phyloP scores from a whole-genome alignment of 2,113 vertebrate species.

The Sarotherodon lohbergeri region DNA sequence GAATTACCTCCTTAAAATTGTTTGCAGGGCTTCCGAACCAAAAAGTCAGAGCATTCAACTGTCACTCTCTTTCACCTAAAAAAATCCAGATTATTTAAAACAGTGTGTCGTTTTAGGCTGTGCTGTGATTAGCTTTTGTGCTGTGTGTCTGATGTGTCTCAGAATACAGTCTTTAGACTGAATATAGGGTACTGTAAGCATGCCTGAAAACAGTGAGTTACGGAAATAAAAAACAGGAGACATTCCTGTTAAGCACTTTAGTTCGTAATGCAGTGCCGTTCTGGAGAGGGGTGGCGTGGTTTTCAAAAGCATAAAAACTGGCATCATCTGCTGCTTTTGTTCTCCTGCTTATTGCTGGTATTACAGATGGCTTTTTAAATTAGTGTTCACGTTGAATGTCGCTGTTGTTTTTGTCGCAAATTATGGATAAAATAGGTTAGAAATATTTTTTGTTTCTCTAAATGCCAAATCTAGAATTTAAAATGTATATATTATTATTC shows the following conservation, averaged over 20 bases:
- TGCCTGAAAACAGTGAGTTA: neutral
- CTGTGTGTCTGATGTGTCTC: neutral
- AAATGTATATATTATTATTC: neutral
- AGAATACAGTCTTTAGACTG: neutral
- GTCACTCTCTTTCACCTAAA: neutral
- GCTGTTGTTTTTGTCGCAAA: neutral
- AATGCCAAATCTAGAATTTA: neutral
- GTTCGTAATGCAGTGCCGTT: neutral
- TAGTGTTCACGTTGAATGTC: neutral
- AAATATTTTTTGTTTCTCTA: neutral
- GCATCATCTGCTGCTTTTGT: neutral
- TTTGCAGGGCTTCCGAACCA: neutral
- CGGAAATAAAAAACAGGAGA: neutral
- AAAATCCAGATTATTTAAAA: accelerated
- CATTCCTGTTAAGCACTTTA: neutral
- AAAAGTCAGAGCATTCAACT: neutral
- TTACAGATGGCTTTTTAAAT: neutral
- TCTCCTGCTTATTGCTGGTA: neutral
- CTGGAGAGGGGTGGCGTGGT: neutral
- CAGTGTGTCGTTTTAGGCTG: neutral
- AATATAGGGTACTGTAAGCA: neutral
- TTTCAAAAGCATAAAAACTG: neutral
- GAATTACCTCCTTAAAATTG: neutral
- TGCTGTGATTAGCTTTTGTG: neutral
- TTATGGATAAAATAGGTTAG: neutral